Base-by-base conservation (phyloP, 2,797 vertebrate species). In the Pempheris klunzingeri region DNA sequence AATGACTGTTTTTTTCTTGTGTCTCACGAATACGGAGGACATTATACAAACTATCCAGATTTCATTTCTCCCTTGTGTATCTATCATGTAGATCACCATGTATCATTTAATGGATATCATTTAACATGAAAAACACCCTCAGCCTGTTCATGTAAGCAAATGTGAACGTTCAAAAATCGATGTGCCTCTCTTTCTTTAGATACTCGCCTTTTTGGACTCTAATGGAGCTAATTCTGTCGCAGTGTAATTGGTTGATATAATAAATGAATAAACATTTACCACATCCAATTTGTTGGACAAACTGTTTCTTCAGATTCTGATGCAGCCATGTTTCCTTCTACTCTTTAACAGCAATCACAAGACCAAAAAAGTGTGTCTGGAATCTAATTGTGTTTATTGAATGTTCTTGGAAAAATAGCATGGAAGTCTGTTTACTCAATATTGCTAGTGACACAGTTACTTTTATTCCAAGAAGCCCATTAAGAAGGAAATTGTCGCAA, bases 271-370 rank as follows among this genome's bases (percentile, higher is more conserved):
- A 87, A 83, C 88, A 89, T 88, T 92, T 84, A 80, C 76, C 50
- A 71, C 70, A 83, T 90, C 83, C 91, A 93, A 93, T 93, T 92
- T 93, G 88, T 90, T 92, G 88, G 88, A 93, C 85, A 94, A 93
- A 94, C 92, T 82, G 90, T 93, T 94, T 92, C 78, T 78, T 85
- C 75, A 80, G 78, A 88, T 89, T 88, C 64, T 77, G 75, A 90
- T 90, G 67, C 67, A 62, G 68, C 80, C 82, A 82, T 90, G 88
- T 89, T 90, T 93, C 65, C 82, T 83, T 34, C 30, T 24, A 14
- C 58, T 81, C 77, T 81, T 83, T 80, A 88, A 84, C 71, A 87
- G 70, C 74, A 12, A 61, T 85, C 83, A 84, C 44, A 61, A 80
- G 78, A 74, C 77, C 66, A 15, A 54, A 70, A 84, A 50, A 17